Base-by-base conservation (phyloP, 2,113 vertebrate species). In the Pangasianodon hypophthalmus region DNA sequence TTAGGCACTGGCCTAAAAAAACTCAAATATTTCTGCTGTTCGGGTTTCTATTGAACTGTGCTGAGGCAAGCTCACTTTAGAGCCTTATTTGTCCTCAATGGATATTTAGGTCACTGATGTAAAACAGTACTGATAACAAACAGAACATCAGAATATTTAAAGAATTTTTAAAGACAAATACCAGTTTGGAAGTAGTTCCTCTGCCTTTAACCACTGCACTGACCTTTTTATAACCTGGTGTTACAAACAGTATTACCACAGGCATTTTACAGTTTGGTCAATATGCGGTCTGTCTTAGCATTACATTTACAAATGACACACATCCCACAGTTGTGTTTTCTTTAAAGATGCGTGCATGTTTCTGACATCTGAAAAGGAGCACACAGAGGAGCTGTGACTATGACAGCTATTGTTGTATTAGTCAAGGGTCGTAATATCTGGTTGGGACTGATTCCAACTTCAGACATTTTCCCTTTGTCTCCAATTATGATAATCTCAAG, bases 401-500 rank as follows among this genome's bases (percentile, higher is more conserved):
- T 93, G 91, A 90, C 52, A 19, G 91, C 92, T 52, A 89, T 94
- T 95, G 93, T 95, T 89, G 89, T 91, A 26, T 64, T 86, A 41
- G 91, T 93, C 88, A 26, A 29, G 52, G 71, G 87, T 91, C 90
- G 92, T 90, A 75, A 92, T 91, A 94, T 93, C 92, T 93, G 90
- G 87, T 93, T 91, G 92, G 88, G 92, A 91, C 86, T 58, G 92
- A 84, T 54, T 92, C 91, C 89, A 91, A 87, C 73, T 92, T 91
- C 90, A 91, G 90, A 90, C 50, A 41, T 52, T 41, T 90, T 50
- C 8, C 71, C 60, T 82, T 71, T 88, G 91, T 93, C 93, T 92
- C 92, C 91, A 92, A 91, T 95, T 94, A 93, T 94, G 89, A 95
- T 94, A 90, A 94, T 94, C 90, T 90, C 86, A 90, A 87, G 88